Percentiles rank a stretch among this genome's conserved stretches.
Conservation (phyloP, 2,888 invertebrate species). For the Synergus itoensis region DNA sequence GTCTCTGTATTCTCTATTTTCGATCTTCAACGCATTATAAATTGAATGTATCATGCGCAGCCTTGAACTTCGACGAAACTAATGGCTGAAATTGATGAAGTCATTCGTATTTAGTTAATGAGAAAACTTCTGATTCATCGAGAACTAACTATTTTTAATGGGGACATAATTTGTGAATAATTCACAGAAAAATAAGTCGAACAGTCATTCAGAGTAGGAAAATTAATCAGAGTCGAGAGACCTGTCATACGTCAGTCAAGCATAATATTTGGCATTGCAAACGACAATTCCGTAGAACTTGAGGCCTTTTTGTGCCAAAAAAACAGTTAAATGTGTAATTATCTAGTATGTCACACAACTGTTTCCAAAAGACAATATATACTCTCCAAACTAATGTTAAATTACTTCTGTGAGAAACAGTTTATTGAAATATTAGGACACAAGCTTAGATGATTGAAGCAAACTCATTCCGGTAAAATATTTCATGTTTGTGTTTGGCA, state of each 20-base stretch:
- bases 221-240: conserved; percentile 47
- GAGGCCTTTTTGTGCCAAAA: conserved; percentile 51
- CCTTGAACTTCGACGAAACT: background rate
- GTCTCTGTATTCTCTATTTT: no score
- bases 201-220: conserved; percentile 5
- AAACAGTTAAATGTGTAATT: conserved; percentile 9
- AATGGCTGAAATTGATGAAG: background rate
- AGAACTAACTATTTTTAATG: conserved; percentile 9
- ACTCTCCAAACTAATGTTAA: background rate
- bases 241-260: conserved; percentile 49
- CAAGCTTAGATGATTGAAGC: no score
- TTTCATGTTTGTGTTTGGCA: background rate
- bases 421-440: no score
- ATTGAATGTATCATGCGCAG: background rate
- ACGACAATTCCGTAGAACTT: conserved; percentile 51
- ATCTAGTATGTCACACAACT: background rate
- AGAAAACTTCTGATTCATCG: background rate
- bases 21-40: no score
- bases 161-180: background rate
- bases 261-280: conserved; percentile 51
- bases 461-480: background rate
- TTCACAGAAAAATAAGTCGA: conserved; percentile 3
- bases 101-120: background rate
- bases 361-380: background rate
- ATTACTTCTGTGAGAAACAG: background rate